Base-by-base conservation (phyloP, 2,113 vertebrate genomes). In the Micromys minutus region DNA sequence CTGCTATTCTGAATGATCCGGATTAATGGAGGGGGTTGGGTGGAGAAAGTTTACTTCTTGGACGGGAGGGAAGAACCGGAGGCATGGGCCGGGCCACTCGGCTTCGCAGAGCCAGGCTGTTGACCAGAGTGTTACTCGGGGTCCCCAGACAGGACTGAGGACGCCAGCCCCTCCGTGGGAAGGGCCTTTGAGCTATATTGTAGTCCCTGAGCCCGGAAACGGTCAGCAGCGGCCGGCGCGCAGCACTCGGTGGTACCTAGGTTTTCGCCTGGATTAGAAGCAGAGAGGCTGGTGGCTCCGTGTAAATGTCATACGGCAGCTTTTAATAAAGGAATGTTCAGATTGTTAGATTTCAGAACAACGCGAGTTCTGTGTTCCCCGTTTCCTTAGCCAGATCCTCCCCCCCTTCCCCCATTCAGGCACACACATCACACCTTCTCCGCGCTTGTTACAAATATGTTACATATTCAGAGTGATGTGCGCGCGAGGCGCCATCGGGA, bases 301-400 rank as follows among this genome's bases (percentile, higher is more conserved):
- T 96, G 98, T 98, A 98, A 98, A 98, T 98, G 98, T 98, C 98
- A 98, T 95, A 96, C 98, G 96, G 98, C 97, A 97, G 98, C 96
- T 98, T 98, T 98, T 98, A 98, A 98, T 98, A 98, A 98, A 98
- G 97, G 97, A 97, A 98, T 96, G 98, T 97, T 98, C 98, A 96
- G 97, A 97, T 97, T 97, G 98, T 98, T 98, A 95, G 97, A 98
- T 90, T 97, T 97, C 96, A 65, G 97, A 96, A 95, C 96, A 96
- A 87, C 92, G 97, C 93, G 95, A 97, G 93, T 93, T 77, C 91
- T 79, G 95, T 74, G 93, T 81, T 72, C 59, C 17, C 31, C 0
- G 31, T 19, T 34, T 47, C 57, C 24, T 24, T 31, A 31, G 29
- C 57, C 39, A 17, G 4, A 47, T 87, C 31, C 39, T 3, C 39